These are phyloP conservation scores for Neoaliturus tenellus DNA, from an alignment of 2,888 invertebrate species.

Conservation along the genomic window DNA sequence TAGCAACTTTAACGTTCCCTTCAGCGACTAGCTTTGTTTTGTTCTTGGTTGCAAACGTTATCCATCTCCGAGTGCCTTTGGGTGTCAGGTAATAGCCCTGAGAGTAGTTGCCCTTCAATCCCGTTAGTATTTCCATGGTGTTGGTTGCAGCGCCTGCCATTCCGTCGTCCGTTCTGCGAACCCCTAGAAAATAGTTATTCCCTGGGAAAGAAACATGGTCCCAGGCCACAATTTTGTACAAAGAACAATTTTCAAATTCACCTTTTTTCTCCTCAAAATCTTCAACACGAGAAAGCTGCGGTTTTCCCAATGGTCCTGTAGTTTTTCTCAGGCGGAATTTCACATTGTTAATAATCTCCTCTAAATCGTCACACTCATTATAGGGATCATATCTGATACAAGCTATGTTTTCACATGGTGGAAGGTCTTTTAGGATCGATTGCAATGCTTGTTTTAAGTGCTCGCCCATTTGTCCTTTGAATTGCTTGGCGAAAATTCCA, in stretches of 20 bases:
- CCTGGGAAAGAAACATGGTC: slow-evolving; percentile 48
- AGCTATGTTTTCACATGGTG: slow-evolving; percentile 5
- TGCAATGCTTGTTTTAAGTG: slow-evolving; percentile 1
- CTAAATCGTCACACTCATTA: slow-evolving; percentile 2
- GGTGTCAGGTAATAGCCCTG: slow-evolving; percentile 2
- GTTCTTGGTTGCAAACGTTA: neutral
- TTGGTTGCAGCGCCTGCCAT: slow-evolving; percentile 47
- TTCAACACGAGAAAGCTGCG: neutral
- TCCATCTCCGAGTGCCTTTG: slow-evolving; percentile 18
- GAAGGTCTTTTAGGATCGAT: neutral
- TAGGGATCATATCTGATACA: slow-evolving; percentile 14
- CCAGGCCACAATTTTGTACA: slow-evolving; percentile 51
- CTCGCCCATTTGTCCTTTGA: slow-evolving; percentile 17
- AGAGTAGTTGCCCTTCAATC: slow-evolving; percentile 14
- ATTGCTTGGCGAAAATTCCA: neutral
- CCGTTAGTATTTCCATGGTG: slow-evolving; percentile 40
- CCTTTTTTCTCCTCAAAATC: slow-evolving; percentile 42
- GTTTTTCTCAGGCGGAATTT: neutral
- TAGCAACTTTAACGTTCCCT: slow-evolving; percentile 33
- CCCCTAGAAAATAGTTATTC: slow-evolving; percentile 3
- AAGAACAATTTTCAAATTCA: slow-evolving; percentile 37
- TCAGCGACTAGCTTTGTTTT: slow-evolving; percentile 19
- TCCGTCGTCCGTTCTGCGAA: slow-evolving; percentile 41
- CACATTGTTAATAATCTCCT: neutral
- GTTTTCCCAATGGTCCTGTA: slow-evolving; percentile 11